Evolutionary conservation across 2,797 vertebrate genomes (phyloP).

Genomic region (Myripristis murdjan): DNA sequence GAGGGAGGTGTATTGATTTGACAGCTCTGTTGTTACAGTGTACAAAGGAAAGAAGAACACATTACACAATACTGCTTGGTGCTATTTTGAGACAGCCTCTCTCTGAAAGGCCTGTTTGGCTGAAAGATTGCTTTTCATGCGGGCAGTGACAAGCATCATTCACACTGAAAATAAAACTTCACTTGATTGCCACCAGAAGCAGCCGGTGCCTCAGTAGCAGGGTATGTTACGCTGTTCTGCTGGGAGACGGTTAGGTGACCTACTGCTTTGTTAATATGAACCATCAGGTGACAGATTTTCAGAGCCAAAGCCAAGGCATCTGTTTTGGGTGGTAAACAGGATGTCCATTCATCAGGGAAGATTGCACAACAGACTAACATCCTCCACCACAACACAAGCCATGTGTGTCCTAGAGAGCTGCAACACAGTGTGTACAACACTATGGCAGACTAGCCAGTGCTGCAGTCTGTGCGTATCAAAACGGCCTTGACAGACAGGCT

Average conservation of each 20-base stretch:
- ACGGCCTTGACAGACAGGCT: constrained; percentile 41
- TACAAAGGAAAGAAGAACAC: constrained; percentile 67
- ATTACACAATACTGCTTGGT: constrained; percentile 80
- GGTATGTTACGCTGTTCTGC: constrained; percentile 31
- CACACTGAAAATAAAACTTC: constrained; percentile 47
- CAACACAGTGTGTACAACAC: constrained; percentile 8
- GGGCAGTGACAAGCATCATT: constrained; percentile 52
- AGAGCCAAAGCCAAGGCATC: constrained; percentile 42
- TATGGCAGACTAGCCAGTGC: constrained; percentile 26
- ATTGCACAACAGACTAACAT: constrained; percentile 21
- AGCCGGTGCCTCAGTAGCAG: constrained; percentile 24
- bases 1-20: constrained; percentile 83
- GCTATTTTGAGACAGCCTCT: constrained; percentile 79
- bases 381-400: constrained; percentile 6
- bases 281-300: constrained; percentile 41
- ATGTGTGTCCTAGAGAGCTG: constrained; percentile 15
- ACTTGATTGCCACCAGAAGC: constrained; percentile 34
- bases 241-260: constrained; percentile 30
- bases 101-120: constrained; percentile 49
- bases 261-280: constrained; percentile 35
- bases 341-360: constrained; percentile 58
- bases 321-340: constrained; percentile 52
- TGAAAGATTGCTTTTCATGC: constrained; percentile 48
- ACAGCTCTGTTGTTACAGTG: constrained; percentile 70
- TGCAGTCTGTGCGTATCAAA: constrained; percentile 15